phyloP scores from a whole-genome alignment of 2,888 invertebrate genomes.

The Pasiphila rectangulata region DNA sequence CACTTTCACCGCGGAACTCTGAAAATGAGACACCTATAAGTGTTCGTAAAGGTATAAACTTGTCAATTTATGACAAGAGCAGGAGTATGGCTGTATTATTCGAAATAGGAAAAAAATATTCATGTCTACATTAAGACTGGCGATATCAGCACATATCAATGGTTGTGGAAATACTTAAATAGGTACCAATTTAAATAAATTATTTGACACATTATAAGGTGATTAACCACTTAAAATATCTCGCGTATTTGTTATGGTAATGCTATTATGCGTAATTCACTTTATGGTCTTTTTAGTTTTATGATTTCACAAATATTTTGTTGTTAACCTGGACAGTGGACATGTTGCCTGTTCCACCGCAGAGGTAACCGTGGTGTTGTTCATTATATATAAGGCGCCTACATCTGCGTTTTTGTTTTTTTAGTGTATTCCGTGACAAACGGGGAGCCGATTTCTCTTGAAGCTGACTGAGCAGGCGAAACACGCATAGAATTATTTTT shows the following conservation, averaged over 20 bases:
- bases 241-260: slow-evolving; percentile 6
- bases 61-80: slow-evolving; percentile 38
- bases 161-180: slow-evolving; percentile 16
- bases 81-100: slow-evolving; percentile 27
- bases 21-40: slow-evolving; percentile 33
- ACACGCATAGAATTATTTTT: too few species aligned
- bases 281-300: slow-evolving; percentile 4
- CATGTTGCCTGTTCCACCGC: background rate
- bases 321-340: background rate
- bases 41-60: slow-evolving; percentile 36
- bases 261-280: background rate
- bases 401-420: too few species aligned
- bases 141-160: slow-evolving; percentile 19
- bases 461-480: too few species aligned
- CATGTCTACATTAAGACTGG: slow-evolving; percentile 28
- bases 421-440: too few species aligned
- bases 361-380: too few species aligned
- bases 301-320: background rate
- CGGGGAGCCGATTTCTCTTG: too few species aligned
- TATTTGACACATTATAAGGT: slow-evolving; percentile 22
- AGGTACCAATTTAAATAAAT: slow-evolving; percentile 22
- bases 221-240: slow-evolving; percentile 16
- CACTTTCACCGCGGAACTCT: background rate
- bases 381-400: too few species aligned
- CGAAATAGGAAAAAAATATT: slow-evolving; percentile 29